Base-by-base conservation (phyloP, 30 jellyfish, hydroid and myxozoan species). In the Phacellophora camtschatica region DNA sequence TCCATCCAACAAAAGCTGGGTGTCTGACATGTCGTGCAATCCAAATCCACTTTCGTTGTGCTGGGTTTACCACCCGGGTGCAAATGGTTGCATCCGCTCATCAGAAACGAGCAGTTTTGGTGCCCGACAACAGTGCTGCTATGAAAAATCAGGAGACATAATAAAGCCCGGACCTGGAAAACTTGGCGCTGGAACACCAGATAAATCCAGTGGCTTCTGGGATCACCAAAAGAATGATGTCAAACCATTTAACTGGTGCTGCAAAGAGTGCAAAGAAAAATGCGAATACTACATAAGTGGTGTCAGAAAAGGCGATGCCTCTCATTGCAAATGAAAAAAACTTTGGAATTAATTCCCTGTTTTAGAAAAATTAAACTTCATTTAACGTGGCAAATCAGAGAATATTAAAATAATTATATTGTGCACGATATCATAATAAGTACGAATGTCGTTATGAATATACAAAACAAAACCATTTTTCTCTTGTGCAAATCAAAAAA, bases 121-220 rank as follows among this genome's bases (percentile, higher is more conserved):
- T 15, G 87, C 87, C 4, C 50, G 87, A 16, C 87, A 74, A 30
- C 87, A 74, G 8, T 74, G 87, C 32, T 74, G 87, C 74, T 74
- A 74, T 29, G 77, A 74, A 22, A 37, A 19, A 0, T 12, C 36
- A n/a, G 87, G 87, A 1, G 20, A 29, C 37, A 27, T 74, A 13
- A 74, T 74, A n/a, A 59, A 55, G 12, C 61, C 87, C 25, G 62
- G 72, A 2, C 61, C 87, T 16, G 62, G 72, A 2, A 32, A 27
- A 18, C 15, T 27, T n/a, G 87, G 87, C 5, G 87, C 87, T 46
- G 87, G 87, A 20, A 74, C 62, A 25, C 74, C 87, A 20, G 74
- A 56, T 39, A 42, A 35, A 74, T 50, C 63, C 4, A 18, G 22
- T 19, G 12, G 50, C 15, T 56, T 24, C 28, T 56, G 12, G 5